Evolutionary conservation across 2,888 invertebrate species (phyloP).

Genomic region (Drosophila gaucha): DNA sequence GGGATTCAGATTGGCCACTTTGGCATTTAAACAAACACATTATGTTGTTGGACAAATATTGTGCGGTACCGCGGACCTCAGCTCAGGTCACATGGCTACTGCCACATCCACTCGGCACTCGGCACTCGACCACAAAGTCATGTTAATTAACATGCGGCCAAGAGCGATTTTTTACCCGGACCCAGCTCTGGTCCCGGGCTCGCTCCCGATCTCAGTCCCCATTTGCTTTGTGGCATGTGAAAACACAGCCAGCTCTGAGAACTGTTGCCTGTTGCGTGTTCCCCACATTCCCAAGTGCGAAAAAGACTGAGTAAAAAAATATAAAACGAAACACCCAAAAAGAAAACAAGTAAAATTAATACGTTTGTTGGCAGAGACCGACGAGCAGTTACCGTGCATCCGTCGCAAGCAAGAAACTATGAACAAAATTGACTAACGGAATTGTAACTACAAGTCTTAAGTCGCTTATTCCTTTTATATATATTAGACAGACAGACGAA

Average conservation of each 20-base stretch:
- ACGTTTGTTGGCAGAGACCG: neutral
- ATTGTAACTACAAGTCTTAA: too few species aligned
- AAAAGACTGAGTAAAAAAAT: conserved; percentile 25
- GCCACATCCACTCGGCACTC: conserved; percentile 2
- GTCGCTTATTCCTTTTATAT: too few species aligned
- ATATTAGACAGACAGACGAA: too few species aligned
- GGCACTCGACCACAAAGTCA: conserved; percentile 76
- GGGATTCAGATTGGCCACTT: conserved; percentile 35
- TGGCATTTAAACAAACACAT: conserved; percentile 73
- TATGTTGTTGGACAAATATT: conserved; percentile 71
- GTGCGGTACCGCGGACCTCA: conserved; percentile 27
- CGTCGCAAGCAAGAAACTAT: too few species aligned
- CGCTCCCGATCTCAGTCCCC: neutral
- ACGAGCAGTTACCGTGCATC: neutral
- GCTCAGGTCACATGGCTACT: conserved; percentile 10
- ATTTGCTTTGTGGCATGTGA: too few species aligned
- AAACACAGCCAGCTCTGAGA: too few species aligned
- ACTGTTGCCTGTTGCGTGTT: conserved; percentile 46
- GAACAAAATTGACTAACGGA: too few species aligned
- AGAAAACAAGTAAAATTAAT: neutral
- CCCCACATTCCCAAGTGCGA: conserved; percentile 40
- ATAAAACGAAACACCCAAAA: conserved; percentile 8
- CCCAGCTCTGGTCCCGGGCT: neutral
- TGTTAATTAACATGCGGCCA: conserved; percentile 79
- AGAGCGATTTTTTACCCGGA: conserved; percentile 38